phyloP scores from a whole-genome alignment of 1,140 invertebrate genomes.

The Lasioglossum baleicum region DNA sequence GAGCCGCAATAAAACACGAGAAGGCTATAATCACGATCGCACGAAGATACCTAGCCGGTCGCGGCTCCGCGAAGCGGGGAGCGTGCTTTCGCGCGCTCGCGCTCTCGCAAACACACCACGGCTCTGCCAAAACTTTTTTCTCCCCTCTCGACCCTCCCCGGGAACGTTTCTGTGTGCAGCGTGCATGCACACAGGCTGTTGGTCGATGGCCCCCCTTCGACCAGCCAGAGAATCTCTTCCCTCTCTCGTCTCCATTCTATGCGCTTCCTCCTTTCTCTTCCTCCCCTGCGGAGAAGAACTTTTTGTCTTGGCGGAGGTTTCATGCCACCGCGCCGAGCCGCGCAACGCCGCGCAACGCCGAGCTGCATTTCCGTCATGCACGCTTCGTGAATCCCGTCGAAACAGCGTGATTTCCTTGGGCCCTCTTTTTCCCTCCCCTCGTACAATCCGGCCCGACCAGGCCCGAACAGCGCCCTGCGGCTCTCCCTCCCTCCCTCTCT shows the following conservation, averaged over 20 bases:
- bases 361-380: constrained; percentile 63
- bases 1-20: constrained; percentile 70
- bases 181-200: constrained; percentile 12
- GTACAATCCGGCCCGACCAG: no score
- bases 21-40: constrained; percentile 71
- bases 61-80: neutral
- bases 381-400: constrained; percentile 47
- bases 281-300: constrained; percentile 42
- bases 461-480: neutral
- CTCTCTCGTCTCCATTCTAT: constrained; percentile 48
- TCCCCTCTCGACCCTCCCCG: constrained; percentile 24
- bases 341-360: constrained; percentile 8
- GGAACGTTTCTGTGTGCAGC: no score
- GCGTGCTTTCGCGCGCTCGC: neutral
- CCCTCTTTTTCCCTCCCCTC: constrained; percentile 17
- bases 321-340: constrained; percentile 51
- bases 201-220: constrained; percentile 42
- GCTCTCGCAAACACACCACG: constrained; percentile 19
- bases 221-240: constrained; percentile 31
- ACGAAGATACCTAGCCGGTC: constrained; percentile 39
- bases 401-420: constrained; percentile 49
- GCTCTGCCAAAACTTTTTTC: constrained; percentile 18
- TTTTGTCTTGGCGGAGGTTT: constrained; percentile 46
- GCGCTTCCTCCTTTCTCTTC: constrained; percentile 42
- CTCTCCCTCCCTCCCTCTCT: neutral